These are phyloP conservation scores for Anableps anableps DNA, from an alignment of 2,797 vertebrate species.

Conservation along the genomic window DNA sequence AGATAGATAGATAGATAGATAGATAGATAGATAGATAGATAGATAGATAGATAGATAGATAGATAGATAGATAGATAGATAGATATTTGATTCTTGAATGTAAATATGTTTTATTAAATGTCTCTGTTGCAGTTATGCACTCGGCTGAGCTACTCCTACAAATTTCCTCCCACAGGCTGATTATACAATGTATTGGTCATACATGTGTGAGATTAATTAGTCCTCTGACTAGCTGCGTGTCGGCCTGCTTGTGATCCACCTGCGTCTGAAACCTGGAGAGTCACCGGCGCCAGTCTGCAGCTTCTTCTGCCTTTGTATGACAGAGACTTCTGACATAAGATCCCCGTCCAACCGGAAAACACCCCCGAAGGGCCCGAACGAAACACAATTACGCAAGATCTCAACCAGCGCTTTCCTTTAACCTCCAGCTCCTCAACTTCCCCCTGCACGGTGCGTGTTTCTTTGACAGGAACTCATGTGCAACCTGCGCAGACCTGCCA, in stretches of 20 bases:
- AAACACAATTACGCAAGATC: constrained; percentile 47
- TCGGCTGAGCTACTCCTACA: not conserved
- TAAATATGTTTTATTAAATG: too few species aligned
- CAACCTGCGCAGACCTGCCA: not conserved
- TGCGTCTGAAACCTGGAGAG: constrained; percentile 36
- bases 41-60: not conserved
- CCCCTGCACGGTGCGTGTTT: not conserved
- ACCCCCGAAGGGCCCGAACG: constrained; percentile 48
- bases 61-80: not conserved
- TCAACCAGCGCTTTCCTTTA: constrained; percentile 43
- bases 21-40: not conserved
- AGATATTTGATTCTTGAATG: too few species aligned
- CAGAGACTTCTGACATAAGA: constrained; percentile 63
- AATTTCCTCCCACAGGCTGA: not conserved
- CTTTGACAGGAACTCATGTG: not conserved
- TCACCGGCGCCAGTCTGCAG: constrained; percentile 60
- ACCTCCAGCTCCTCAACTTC: constrained; percentile 14
- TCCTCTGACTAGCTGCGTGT: not conserved
- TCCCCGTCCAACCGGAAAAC: constrained; percentile 67
- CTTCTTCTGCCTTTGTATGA: constrained; percentile 56
- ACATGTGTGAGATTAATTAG: constrained; percentile 5
- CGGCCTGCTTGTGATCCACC: constrained; percentile 6
- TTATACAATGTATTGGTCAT: not conserved
- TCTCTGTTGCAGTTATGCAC: too few species aligned
- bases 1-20: not conserved